A percentile compares a stretch with the other conserved stretches of the same genome.
These are phyloP conservation scores for Cheiracanthium punctorium DNA, from an alignment of 2,888 invertebrate genomes.

Conservation along the genomic window DNA sequence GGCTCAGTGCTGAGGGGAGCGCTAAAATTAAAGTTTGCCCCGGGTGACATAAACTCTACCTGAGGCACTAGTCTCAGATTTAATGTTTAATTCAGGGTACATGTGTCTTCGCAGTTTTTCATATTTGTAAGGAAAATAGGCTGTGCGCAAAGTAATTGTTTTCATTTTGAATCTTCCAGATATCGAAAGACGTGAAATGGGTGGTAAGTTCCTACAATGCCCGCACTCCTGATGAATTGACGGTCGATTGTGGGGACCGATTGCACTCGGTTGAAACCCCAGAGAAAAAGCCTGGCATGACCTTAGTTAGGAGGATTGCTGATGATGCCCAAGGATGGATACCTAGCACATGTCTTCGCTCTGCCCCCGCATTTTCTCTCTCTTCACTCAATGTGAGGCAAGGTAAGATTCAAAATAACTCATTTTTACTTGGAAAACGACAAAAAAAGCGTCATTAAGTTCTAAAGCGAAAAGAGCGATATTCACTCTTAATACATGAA, in stretches of 20 bases:
- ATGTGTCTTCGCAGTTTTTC: too few species aligned
- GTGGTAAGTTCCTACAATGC: slow-evolving; percentile 32
- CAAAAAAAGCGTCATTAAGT: too few species aligned
- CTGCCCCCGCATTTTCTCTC: slow-evolving; percentile 20
- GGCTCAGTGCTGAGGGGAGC: neutral
- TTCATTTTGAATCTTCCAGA: slow-evolving; percentile 27
- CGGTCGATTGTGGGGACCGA: slow-evolving; percentile 32
- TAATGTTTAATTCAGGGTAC: too few species aligned
- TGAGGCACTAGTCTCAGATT: too few species aligned
- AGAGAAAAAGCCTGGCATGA: slow-evolving; percentile 20
- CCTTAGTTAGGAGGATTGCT: slow-evolving; percentile 36
- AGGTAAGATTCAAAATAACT: too few species aligned
- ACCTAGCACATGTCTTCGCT: slow-evolving; percentile 31
- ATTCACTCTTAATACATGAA: too few species aligned
- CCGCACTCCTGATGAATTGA: slow-evolving; percentile 25
- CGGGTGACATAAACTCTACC: too few species aligned
- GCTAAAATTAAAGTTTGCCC: too few species aligned
- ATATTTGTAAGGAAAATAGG: neutral
- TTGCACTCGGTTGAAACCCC: slow-evolving; percentile 18
- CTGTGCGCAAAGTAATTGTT: too few species aligned
- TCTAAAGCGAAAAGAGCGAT: too few species aligned
- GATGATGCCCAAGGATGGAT: slow-evolving; percentile 54
- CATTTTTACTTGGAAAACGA: too few species aligned
- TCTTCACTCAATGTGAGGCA: slow-evolving; percentile 24
- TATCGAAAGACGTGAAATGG: slow-evolving; percentile 26